phyloP scores from a whole-genome alignment of 2,113 vertebrate genomes.

The Oncorhynchus masou region DNA sequence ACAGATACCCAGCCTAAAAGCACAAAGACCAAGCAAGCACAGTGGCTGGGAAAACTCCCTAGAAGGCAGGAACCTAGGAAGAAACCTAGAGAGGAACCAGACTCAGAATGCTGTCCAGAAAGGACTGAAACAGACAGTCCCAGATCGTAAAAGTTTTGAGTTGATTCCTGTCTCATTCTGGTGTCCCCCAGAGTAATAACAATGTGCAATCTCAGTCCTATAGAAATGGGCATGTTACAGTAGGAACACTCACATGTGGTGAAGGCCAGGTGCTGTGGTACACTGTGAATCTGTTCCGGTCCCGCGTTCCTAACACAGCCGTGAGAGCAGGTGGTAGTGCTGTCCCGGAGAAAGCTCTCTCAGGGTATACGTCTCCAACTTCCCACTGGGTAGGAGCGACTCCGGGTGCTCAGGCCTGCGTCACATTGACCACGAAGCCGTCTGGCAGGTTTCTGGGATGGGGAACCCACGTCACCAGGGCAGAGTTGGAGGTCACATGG shows the following conservation, averaged over 20 bases:
- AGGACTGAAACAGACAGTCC: too few species aligned
- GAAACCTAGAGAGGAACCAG: too few species aligned
- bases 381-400: conserved; percentile 87
- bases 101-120: too few species aligned
- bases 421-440: conserved; percentile 92
- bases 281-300: conserved; percentile 83
- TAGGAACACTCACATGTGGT: conserved; percentile 80
- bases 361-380: conserved; percentile 78
- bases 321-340: conserved; percentile 84
- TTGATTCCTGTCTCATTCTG: too few species aligned
- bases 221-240: too few species aligned
- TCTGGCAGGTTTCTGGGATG: conserved; percentile 66
- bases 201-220: too few species aligned
- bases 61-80: too few species aligned
- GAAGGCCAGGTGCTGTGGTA: conserved; percentile 81
- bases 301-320: conserved; percentile 75
- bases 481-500: conserved; percentile 79
- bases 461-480: conserved; percentile 82
- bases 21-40: too few species aligned
- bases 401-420: conserved; percentile 84
- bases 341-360: conserved; percentile 83
- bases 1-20: too few species aligned
- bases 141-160: too few species aligned
- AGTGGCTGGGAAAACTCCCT: too few species aligned
- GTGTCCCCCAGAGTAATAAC: too few species aligned